phyloP scores from a whole-genome alignment of 2,113 vertebrate species.

The Vireo altiloquus region DNA sequence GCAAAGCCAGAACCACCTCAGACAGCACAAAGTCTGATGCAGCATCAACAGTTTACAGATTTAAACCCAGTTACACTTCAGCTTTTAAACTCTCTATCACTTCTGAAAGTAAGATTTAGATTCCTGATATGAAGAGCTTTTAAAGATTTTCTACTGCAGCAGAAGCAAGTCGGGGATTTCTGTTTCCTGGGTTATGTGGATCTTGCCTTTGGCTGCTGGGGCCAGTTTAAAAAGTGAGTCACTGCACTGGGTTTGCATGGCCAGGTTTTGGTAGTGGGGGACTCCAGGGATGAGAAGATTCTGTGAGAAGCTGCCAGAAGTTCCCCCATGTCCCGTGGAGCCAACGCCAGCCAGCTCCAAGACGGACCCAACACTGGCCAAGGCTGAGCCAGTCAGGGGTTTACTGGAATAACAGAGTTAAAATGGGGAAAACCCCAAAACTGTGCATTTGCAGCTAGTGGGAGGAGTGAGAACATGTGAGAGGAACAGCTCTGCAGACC shows the following conservation, averaged over 20 bases:
- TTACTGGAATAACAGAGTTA: not conserved
- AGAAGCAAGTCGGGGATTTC: not conserved
- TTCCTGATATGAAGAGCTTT: not conserved
- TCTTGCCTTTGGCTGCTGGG: not conserved
- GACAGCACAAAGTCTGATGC: not conserved
- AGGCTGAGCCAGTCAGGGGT: not conserved
- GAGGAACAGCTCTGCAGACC: not conserved
- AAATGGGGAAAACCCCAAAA: not conserved
- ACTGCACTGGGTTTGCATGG: not conserved
- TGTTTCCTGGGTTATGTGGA: not conserved
- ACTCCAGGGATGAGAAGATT: not conserved
- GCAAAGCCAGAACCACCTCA: not conserved
- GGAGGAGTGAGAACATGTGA: not conserved
- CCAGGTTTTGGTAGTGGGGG: not conserved
- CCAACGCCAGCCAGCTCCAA: fast-evolving
- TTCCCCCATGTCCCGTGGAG: fast-evolving
- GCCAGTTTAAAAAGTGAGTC: not conserved
- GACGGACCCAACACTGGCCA: fast-evolving
- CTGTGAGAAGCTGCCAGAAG: not conserved
- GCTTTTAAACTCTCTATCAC: not conserved
- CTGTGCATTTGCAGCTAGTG: not conserved
- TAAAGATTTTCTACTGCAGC: not conserved
- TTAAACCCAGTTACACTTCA: not conserved
- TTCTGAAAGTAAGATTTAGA: not conserved
- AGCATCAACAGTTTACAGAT: not conserved